Evolutionary conservation across 2,113 vertebrate species (phyloP), one percentile per base, ranked within the genome.

Genomic region (Protobothrops mucrosquamatus): DNA sequence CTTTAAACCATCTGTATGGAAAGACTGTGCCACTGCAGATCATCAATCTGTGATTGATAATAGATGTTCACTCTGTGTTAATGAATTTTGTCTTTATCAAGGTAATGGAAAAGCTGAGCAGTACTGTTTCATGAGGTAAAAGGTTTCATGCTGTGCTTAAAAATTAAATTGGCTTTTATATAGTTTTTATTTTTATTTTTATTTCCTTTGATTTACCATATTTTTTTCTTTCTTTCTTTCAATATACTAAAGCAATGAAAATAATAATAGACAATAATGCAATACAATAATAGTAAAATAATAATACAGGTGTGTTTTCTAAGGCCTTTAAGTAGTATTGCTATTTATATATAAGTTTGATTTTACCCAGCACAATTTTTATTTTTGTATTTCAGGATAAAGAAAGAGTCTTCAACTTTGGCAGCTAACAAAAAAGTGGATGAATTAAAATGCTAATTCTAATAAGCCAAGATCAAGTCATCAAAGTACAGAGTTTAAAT

Each of bases 311-410:
- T 26, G 22, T 39, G 29, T 59, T 64, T 90, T 94, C 91, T 34
- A 92, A 93, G 59, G 64, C 12, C 87, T 93, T 95, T 93, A 89
- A 93, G 10, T 15, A 85, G 87, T 18, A 43, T 14, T 87, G 92
- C 46, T 54, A 48, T 92, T 92, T 88, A 81, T n/a, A 23, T 57
- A 93, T 29, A 87, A 18, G 11, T 56, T 8, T 87, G 85, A 87
- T 86, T 34, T 56, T 88, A 86, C 48, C 90, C 89, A 93, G 64
- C 7, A 0, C 34, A 6, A n/a, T 64, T 64, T 74, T 85, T 89
- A 34, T 59, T 92, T 64, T 56, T 74, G 85, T 91, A 29, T 61
- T 92, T 24, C 20, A 94, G 22, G 10, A 90, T 11, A 90, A 91
- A 91, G 61, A 34, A 89, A 74, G 0, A 1, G 1, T 48, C 18